Evolutionary conservation across 2,888 invertebrate genomes (phyloP).

Genomic region (Podabrus alpinus): DNA sequence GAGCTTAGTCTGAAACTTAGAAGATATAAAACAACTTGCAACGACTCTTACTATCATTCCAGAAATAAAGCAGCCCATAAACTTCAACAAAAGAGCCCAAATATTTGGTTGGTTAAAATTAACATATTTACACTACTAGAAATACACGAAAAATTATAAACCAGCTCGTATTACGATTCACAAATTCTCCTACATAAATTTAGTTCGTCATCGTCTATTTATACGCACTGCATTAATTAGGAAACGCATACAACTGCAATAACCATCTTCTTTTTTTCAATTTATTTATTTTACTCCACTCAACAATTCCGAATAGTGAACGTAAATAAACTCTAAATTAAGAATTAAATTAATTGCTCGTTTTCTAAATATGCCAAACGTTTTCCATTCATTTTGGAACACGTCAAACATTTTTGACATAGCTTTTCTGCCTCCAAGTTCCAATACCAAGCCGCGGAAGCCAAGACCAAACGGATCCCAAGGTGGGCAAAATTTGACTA

Average conservation of each 20-base stretch:
- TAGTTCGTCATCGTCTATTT: background rate
- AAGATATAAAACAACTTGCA: slow-evolving; percentile 1
- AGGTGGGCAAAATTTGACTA: too few species aligned
- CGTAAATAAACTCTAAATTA: background rate
- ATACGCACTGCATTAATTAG: background rate
- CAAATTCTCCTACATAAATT: background rate
- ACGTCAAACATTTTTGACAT: background rate
- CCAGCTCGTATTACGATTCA: background rate
- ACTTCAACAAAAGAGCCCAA: background rate
- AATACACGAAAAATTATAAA: background rate
- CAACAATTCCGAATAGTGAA: background rate
- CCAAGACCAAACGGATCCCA: too few species aligned
- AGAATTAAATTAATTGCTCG: background rate
- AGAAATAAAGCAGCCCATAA: background rate
- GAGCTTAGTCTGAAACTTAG: background rate
- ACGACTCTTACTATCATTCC: background rate
- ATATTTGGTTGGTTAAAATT: background rate
- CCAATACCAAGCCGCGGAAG: background rate
- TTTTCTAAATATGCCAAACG: background rate
- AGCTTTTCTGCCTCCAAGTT: background rate
- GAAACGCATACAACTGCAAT: background rate
- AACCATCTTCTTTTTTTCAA: background rate
- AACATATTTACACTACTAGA: background rate
- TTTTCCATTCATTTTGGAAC: background rate
- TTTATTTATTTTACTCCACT: background rate